Base-by-base conservation (phyloP, 2,113 vertebrate genomes). In the Crotalus tigris region DNA sequence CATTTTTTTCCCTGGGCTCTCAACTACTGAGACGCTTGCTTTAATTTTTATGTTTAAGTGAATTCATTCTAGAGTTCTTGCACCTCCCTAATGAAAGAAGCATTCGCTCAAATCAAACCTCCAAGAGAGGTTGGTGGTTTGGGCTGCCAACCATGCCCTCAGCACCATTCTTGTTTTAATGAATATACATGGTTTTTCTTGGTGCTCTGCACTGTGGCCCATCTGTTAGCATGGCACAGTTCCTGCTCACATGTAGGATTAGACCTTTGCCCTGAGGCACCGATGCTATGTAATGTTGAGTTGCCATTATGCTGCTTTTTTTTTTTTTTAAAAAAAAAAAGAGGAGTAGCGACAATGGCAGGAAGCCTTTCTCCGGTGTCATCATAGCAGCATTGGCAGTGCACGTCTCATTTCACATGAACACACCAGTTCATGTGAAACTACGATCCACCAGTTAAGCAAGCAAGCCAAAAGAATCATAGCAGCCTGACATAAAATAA, bases 191-290 rank as follows among this genome's bases (percentile, higher is more conserved):
- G 95, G 89, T 15, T 95, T 96, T 96, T 92, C 91, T 96, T 97
- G 95, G 96, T 95, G 96, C 86, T 92, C 95, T 96, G 88, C 12
- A 15, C 92, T 3, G 10, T 93, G 94, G 94, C 96, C 97, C 97
- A 97, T 97, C 97, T 97, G 96, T 95, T 95, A 94, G 92, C 59
- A 95, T 97, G 97, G 97, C 96, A 95, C n/a, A 0, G 91, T 96
- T 97, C 95, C 96, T 96, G 94, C 95, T 95, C 29, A 0, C 96
- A 95, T 96, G 95, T 95, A 91, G 94, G 96, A 96, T 95, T 95
- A 97, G 96, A 94, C 90, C 94, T 93, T 96, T 0, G 90, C 95
- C 94, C 61, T 86, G 94, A 93, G 95, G 93, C 15, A 0, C 3
- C 33, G 51, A 54, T 96, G 95, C 90, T 90, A 94, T 88, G 92